phyloP scores from a whole-genome alignment of 2,888 invertebrate species.

The Allacma fusca region DNA sequence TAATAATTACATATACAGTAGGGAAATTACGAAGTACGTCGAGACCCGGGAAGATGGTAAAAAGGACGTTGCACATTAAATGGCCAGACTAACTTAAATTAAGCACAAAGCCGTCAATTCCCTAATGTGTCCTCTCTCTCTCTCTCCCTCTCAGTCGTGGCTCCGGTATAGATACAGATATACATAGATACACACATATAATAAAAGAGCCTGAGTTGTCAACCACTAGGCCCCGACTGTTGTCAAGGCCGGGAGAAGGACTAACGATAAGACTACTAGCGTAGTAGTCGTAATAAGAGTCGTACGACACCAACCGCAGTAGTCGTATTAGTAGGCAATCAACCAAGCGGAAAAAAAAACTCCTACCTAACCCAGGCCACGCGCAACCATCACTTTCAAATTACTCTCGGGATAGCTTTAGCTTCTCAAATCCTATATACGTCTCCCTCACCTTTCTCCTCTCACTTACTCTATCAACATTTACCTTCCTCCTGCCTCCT shows the following conservation, averaged over 20 bases:
- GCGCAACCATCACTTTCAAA: slow-evolving; percentile 35
- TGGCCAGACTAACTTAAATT: slow-evolving; percentile 19
- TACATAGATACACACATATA: slow-evolving; percentile 2
- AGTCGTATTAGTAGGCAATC: slow-evolving; percentile 19
- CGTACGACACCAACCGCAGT: not conserved
- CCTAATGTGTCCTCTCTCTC: slow-evolving; percentile 14
- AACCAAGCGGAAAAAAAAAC: slow-evolving; percentile 34
- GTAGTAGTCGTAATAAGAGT: not conserved
- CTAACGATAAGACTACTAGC: not conserved
- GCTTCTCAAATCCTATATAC: not conserved
- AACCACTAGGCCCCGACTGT: too few relatives aligned
- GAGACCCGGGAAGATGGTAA: too few relatives aligned
- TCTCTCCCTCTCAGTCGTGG: not conserved
- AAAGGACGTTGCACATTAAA: not conserved
- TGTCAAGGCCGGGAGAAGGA: not conserved
- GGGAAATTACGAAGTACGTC: too few relatives aligned
- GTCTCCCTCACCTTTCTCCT: slow-evolving; percentile 18
- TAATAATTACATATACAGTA: too few relatives aligned
- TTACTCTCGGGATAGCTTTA: slow-evolving; percentile 29
- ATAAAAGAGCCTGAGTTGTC: too few relatives aligned
- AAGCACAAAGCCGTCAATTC: slow-evolving; percentile 30
- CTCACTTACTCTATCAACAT: slow-evolving; percentile 34
- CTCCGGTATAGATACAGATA: not conserved
- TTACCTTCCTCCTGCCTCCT: not conserved
- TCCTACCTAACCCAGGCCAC: slow-evolving; percentile 3